Percentiles rank a stretch among this genome's conserved stretches.
phyloP scores from a whole-genome alignment of 2,888 invertebrate genomes.

The Rhorus exstirpatorius region DNA sequence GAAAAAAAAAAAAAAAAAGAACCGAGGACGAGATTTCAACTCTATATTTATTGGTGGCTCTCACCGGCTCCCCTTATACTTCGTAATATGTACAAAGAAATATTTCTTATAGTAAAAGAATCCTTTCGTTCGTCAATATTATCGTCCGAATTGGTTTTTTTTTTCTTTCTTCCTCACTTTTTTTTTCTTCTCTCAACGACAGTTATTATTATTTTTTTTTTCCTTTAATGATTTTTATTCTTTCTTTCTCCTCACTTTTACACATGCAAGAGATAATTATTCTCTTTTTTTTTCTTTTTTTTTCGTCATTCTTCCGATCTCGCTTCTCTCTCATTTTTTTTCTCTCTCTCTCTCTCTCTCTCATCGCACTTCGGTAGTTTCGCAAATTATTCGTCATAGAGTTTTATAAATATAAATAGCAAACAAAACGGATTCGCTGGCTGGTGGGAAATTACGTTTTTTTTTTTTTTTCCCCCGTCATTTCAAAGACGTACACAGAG shows the following conservation, averaged over 20 bases:
- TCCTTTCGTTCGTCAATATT: constrained; percentile 41
- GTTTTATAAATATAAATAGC: constrained; percentile 81
- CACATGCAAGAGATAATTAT: background rate
- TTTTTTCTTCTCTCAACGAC: constrained; percentile 21
- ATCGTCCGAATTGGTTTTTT: constrained; percentile 57
- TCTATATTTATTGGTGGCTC: constrained; percentile 57
- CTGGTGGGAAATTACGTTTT: constrained; percentile 20
- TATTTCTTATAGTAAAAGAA: constrained; percentile 64
- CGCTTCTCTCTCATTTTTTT: constrained; percentile 2
- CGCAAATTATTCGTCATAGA: constrained; percentile 70
- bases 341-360: background rate
- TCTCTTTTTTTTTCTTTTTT: background rate
- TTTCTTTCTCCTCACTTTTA: too few species aligned
- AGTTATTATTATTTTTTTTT: too few species aligned
- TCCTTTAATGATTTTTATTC: too few species aligned
- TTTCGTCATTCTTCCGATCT: constrained; percentile 2
- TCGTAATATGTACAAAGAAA: constrained; percentile 79
- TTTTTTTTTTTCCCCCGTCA: constrained; percentile 25
- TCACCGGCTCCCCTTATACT: constrained; percentile 66
- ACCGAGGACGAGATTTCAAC: constrained; percentile 59
- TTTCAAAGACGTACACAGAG: constrained; percentile 2
- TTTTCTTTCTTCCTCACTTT: constrained; percentile 40
- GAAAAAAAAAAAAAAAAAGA: constrained; percentile 61
- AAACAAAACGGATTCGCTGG: constrained; percentile 71
- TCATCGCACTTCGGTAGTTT: constrained; percentile 55